phyloP scores from a whole-genome alignment of 2,797 vertebrate species.

The Amblyopsis hoosieri region DNA sequence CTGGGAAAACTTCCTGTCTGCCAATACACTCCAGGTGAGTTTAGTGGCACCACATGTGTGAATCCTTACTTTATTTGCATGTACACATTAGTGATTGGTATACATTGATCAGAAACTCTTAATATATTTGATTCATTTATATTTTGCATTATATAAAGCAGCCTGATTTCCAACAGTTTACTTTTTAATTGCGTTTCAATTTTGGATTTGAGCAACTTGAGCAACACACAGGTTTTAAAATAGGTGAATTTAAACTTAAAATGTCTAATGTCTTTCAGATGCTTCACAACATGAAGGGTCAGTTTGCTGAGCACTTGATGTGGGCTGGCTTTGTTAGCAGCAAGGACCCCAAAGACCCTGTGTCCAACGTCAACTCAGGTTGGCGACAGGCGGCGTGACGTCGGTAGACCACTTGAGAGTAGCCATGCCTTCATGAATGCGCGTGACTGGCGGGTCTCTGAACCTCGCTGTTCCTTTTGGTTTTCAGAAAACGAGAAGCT shows the following conservation, averaged over 20 bases:
- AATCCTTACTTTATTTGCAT: neutral
- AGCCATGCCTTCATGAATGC: too few species aligned
- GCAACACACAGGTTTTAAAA: too few species aligned
- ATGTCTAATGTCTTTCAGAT: constrained; percentile 77
- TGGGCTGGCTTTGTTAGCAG: constrained; percentile 90
- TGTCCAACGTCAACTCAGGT: constrained; percentile 95
- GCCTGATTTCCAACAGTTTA: too few species aligned
- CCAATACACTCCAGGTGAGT: constrained; percentile 92
- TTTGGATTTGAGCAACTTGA: too few species aligned
- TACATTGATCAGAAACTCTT: too few species aligned
- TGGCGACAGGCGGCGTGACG: neutral
- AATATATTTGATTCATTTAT: too few species aligned
- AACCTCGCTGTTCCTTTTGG: neutral
- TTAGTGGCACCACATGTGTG: neutral
- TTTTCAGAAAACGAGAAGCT: constrained; percentile 92
- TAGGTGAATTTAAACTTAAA: neutral
- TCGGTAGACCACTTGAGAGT: neutral
- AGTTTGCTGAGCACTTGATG: constrained; percentile 95
- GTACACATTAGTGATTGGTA: neutral
- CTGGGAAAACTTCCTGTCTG: constrained; percentile 96
- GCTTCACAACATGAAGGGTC: constrained; percentile 96
- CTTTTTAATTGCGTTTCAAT: too few species aligned
- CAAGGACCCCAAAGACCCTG: constrained; percentile 86
- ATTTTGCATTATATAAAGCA: too few species aligned
- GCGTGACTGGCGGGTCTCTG: neutral